A percentile compares a stretch with the other conserved stretches of the same genome.
These are phyloP conservation scores for Gephyroberyx darwinii DNA, from an alignment of 2,797 vertebrate genomes.

Conservation along the genomic window DNA sequence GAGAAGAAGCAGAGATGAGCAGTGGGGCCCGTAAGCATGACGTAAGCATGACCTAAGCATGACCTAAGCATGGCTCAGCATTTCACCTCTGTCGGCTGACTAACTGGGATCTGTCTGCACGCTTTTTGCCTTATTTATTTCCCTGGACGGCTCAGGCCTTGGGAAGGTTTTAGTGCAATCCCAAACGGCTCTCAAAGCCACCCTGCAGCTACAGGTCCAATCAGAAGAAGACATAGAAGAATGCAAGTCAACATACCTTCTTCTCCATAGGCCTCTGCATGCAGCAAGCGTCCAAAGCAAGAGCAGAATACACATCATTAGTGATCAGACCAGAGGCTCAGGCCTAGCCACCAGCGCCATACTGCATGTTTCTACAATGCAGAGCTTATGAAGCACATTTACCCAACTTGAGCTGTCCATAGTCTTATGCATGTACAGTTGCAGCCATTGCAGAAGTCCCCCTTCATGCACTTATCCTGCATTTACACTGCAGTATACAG, in stretches of 20 bases:
- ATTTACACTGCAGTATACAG: not conserved
- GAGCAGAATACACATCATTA: conserved; percentile 82
- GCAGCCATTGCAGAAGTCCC: conserved; percentile 49
- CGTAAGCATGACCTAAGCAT: too few species aligned
- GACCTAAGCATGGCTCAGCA: conserved; percentile 43
- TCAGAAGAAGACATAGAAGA: conserved; percentile 57
- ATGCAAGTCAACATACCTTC: conserved; percentile 82
- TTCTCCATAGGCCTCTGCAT: conserved; percentile 87
- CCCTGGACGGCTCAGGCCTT: not conserved
- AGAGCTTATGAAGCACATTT: conserved; percentile 63
- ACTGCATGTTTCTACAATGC: conserved; percentile 39
- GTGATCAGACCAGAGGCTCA: conserved; percentile 40
- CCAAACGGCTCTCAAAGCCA: not conserved
- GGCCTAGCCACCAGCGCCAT: conserved; percentile 13
- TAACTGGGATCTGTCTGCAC: not conserved
- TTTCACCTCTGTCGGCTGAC: conserved; percentile 44
- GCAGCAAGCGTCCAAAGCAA: conserved; percentile 85
- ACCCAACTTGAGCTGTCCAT: conserved; percentile 56
- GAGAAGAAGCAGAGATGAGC: conserved; percentile 79
- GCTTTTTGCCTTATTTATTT: not conserved
- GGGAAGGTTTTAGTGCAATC: not conserved
- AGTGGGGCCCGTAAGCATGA: conserved; percentile 10
- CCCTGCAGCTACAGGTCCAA: conserved; percentile 23
- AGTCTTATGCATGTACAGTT: not conserved
- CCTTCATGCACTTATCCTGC: conserved; percentile 14